Conservation (phyloP, 2,888 invertebrate genomes). For the Lasioglossum lativentre region DNA sequence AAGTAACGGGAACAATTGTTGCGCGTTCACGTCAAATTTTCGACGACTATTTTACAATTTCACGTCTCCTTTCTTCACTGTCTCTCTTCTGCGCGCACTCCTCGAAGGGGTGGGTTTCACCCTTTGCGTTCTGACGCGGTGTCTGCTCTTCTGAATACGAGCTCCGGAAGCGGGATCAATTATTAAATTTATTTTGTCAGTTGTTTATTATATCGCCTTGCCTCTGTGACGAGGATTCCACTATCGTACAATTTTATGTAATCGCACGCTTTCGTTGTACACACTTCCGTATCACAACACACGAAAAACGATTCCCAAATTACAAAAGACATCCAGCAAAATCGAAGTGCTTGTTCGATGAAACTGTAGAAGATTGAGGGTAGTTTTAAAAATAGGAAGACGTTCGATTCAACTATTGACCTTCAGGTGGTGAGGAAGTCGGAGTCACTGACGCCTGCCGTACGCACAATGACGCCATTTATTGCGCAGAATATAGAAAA, state of each 20-base stretch:
- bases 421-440: constrained; percentile 2
- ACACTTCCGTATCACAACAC: background rate
- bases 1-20: constrained; percentile 10
- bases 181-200: background rate
- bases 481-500: background rate
- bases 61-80: background rate
- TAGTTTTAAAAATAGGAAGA: background rate
- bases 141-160: background rate
- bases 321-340: background rate
- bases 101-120: background rate
- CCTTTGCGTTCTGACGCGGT: background rate
- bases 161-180: background rate
- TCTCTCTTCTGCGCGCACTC: background rate
- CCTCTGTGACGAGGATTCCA: background rate
- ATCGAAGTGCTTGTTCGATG: background rate
- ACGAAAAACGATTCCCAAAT: background rate
- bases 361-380: background rate
- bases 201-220: too few species aligned
- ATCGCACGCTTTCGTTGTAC: too few species aligned
- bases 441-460: background rate
- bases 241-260: background rate
- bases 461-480: background rate
- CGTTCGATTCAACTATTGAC: background rate
- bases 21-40: background rate
- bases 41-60: background rate